A percentile compares a stretch with the other conserved stretches of the same genome.
Evolutionary conservation across 2,113 vertebrate species (phyloP).

Genomic region (Trichechus manatus): DNA sequence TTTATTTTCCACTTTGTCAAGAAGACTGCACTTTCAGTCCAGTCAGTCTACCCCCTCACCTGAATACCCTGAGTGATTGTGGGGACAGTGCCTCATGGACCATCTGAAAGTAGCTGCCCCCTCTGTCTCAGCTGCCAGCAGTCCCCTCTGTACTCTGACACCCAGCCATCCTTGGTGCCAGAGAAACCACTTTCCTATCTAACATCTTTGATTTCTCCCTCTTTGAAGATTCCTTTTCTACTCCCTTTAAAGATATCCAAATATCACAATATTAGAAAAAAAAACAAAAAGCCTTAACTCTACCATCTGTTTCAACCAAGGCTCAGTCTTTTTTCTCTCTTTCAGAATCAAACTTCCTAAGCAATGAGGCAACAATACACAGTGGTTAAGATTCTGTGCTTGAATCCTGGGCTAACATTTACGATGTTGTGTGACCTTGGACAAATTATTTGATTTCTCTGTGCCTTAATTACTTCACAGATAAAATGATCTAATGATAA

Average conservation of each 20-base stretch:
- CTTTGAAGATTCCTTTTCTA: background rate
- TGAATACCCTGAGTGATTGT: background rate
- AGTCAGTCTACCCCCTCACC: background rate
- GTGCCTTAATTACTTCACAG: background rate
- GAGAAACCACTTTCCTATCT: background rate
- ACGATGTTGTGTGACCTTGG: background rate
- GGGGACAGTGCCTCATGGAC: background rate
- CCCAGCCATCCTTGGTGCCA: accelerated
- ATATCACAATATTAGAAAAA: background rate
- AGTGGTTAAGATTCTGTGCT: background rate
- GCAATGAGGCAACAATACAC: background rate
- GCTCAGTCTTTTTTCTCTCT: background rate
- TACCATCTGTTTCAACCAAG: background rate
- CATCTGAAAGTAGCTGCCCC: background rate
- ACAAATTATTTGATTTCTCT: background rate
- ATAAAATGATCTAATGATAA: background rate
- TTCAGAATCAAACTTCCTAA: background rate
- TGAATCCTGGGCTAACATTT: background rate
- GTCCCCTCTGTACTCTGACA: background rate
- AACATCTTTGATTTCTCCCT: background rate
- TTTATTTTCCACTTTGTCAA: background rate
- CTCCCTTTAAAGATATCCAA: conserved; percentile 20
- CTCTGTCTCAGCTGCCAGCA: background rate
- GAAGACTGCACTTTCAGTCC: background rate
- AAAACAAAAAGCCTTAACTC: background rate